These are phyloP conservation scores for Drosophila lini DNA, from an alignment of 1,140 invertebrate genomes.

Conservation along the genomic window DNA sequence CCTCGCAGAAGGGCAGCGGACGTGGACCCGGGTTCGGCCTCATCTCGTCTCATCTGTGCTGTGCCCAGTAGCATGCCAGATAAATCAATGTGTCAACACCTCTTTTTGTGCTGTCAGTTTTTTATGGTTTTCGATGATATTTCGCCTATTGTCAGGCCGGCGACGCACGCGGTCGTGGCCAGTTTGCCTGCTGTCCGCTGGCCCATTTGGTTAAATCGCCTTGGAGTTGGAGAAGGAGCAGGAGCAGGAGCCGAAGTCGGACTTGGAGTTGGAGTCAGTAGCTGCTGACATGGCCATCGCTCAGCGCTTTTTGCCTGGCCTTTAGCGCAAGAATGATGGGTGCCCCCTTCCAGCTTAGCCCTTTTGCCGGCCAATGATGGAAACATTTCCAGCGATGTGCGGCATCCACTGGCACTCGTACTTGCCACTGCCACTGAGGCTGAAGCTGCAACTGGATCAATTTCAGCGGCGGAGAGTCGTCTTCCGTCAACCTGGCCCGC, in stretches of 20 bases:
- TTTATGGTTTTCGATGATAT: slow-evolving; percentile 84
- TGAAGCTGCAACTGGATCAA: slow-evolving; percentile 76
- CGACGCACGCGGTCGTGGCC: slow-evolving; percentile 57
- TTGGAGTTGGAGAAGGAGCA: slow-evolving; percentile 15
- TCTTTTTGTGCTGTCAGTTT: slow-evolving; percentile 85
- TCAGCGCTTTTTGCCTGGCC: slow-evolving; percentile 69
- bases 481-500: slow-evolving; percentile 56
- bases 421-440: slow-evolving; percentile 30
- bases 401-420: slow-evolving; percentile 50
- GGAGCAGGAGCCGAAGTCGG: background rate
- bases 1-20: slow-evolving; percentile 10
- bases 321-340: slow-evolving; percentile 82
- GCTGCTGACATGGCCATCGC: slow-evolving; percentile 64
- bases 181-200: slow-evolving; percentile 51
- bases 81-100: slow-evolving; percentile 85
- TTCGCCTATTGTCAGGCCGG: slow-evolving; percentile 80
- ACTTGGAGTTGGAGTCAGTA: slow-evolving; percentile 16
- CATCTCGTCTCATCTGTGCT: slow-evolving; percentile 69
- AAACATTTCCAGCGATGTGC: slow-evolving; percentile 74
- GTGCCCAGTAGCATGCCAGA: slow-evolving; percentile 84
- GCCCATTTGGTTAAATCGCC: slow-evolving; percentile 77
- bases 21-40: background rate
- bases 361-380: slow-evolving; percentile 55
- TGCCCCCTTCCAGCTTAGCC: slow-evolving; percentile 21
- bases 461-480: slow-evolving; percentile 70